Evolutionary conservation across 1,140 invertebrate genomes (phyloP), one percentile per base, ranked within the genome.

Genomic region (Lineus longissimus): DNA sequence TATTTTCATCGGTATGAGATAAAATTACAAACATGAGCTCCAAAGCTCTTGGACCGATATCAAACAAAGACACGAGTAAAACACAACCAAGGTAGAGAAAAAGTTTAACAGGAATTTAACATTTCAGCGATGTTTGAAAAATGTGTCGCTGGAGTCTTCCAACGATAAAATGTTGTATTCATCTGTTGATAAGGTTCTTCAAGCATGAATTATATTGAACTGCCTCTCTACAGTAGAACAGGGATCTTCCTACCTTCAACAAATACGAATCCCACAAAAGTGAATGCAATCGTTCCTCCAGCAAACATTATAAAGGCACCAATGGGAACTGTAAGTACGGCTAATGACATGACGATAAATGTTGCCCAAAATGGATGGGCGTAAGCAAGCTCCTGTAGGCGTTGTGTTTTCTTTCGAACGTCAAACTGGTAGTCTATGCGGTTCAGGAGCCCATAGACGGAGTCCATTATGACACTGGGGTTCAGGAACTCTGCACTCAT

Each of bases 201-300:
- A n/a, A n/a, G n/a, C n/a, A n/a, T n/a, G n/a, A n/a, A n/a, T n/a
- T n/a, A n/a, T n/a, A n/a, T n/a, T n/a, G n/a, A n/a, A n/a, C n/a
- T n/a, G n/a, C n/a, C n/a, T n/a, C n/a, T n/a, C n/a, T n/a, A n/a
- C n/a, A n/a, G n/a, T n/a, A n/a, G n/a, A n/a, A n/a, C n/a, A n/a
- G n/a, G n/a, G 40, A 43, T 43, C 11, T 43, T 13, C 25, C n/a
- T 51, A 51, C 47, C 47, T 51, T 51, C 47, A 51, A 51, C 25
- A 51, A 51, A 51, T 27, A 51, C n/a, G 47, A 51, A 51, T 51
- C 47, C 47, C 6, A 51, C 25, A 27, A 51, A 51, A 4, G 47
- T 51, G n/a, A 51, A 51, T 23, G 47, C 47, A 27, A 51, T 51
- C n/a, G 47, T 51, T 23, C 47, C 47, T 19, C 19, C 47, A 27